Evolutionary conservation across 2,797 vertebrate species (phyloP).

Genomic region (Euthynnus affinis): DNA sequence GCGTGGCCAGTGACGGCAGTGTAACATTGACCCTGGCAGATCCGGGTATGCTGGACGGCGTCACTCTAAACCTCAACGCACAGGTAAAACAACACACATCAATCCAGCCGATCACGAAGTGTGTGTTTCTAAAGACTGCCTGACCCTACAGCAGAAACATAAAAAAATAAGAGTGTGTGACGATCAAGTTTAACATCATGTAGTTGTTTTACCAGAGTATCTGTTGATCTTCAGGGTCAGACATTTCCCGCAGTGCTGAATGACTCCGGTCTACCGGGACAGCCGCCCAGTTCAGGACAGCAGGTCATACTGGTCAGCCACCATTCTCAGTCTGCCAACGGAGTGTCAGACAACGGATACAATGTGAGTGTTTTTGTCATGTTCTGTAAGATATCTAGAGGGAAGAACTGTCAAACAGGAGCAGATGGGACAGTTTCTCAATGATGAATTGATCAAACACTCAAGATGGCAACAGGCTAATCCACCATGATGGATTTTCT

Average conservation of each 20-base stretch:
- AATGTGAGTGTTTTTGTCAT: slow-evolving; percentile 82
- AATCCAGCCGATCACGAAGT: too few species aligned
- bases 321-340: slow-evolving; percentile 83
- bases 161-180: not conserved
- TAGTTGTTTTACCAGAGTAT: not conserved
- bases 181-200: not conserved
- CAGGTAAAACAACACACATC: slow-evolving; percentile 71
- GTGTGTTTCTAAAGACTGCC: not conserved
- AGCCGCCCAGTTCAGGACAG: slow-evolving; percentile 84
- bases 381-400: not conserved
- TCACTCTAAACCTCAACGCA: slow-evolving; percentile 91
- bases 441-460: not conserved
- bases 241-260: slow-evolving; percentile 92
- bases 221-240: slow-evolving; percentile 85
- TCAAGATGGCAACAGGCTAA: not conserved
- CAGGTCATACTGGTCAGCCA: slow-evolving; percentile 96
- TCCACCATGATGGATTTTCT: not conserved
- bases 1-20: slow-evolving; percentile 90
- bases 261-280: slow-evolving; percentile 88
- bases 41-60: slow-evolving; percentile 93
- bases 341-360: slow-evolving; percentile 86
- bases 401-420: not conserved
- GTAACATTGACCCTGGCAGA: slow-evolving; percentile 96
- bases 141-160: not conserved
- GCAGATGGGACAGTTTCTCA: not conserved